These are phyloP conservation scores for Myzus persicae DNA, from an alignment of 1,140 invertebrate species.

Conservation along the genomic window DNA sequence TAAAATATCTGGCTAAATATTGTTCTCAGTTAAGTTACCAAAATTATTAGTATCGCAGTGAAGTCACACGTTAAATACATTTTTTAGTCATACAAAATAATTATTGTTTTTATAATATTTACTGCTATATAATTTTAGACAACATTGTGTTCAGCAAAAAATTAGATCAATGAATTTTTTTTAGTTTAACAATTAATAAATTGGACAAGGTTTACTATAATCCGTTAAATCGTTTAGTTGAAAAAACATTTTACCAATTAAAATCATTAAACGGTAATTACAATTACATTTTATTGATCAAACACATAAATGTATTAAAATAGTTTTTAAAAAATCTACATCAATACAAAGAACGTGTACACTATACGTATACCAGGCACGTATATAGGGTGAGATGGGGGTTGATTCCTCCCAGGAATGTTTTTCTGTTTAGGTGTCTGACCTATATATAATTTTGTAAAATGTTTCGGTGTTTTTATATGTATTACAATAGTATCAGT, in stretches of 20 bases:
- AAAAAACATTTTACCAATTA: background rate
- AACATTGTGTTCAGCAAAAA: background rate
- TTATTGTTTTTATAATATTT: background rate
- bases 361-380: background rate
- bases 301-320: background rate
- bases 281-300: background rate
- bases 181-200: background rate
- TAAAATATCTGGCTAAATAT: no score
- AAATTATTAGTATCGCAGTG: background rate
- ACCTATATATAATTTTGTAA: background rate
- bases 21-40: background rate
- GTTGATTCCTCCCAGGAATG: background rate
- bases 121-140: no score
- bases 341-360: background rate
- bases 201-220: background rate
- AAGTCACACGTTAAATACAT: background rate
- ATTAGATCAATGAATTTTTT: background rate
- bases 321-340: background rate
- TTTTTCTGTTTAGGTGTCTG: background rate
- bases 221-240: background rate
- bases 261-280: background rate
- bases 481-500: background rate
- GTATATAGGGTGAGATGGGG: background rate
- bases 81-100: background rate
- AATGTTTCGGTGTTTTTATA: background rate